Evolutionary conservation across 1,140 invertebrate species (phyloP), one percentile per base, ranked within the genome.

Genomic region (Zaprionus vittiger): DNA sequence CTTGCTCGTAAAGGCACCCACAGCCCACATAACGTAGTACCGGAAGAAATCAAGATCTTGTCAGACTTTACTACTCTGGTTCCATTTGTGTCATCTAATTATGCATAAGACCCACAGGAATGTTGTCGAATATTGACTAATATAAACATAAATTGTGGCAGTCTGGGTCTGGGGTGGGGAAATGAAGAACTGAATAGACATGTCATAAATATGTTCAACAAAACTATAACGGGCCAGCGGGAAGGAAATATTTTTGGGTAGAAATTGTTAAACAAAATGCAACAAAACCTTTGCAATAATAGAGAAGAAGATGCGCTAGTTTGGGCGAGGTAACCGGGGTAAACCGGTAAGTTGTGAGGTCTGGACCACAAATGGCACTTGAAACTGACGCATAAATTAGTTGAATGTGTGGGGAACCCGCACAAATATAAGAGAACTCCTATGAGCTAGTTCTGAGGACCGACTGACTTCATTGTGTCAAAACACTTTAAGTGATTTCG

Each of bases 401-500:
- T 73, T 74, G 65, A 86, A 86, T 83, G 77, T 72, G 80, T 63
- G 61, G 72, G 20, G 70, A 80, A 75, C 83, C 83, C 83, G 83
- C 83, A 86, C 72, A 62, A 59, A 61, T 63, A 34, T 34, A 63
- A 34, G 12, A 52, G 44, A 60, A 54, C 15, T 60, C 11, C 20
- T 34, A 52, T n/a, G 14, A 14, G 26, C 47, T 41, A 12, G 15
- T 26, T 52, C 49, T 76, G 77, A 77, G 63, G 41, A 73, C 83
- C 62, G 79, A 73, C 83, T 80, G 83, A 87, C 73, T 86, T 77
- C 80, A 86, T 86, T 86, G 83, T 86, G 83, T 87, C 83, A 87
- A 82, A 86, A 78, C 73, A 86, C 77, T 80, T 67, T 83, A 86
- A 85, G 68, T 85, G 82, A 86, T 86, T 85, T 85, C 76, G 76